These are phyloP conservation scores for Mycetomoellerius zeteki DNA, from an alignment of 1,140 invertebrate species.

Conservation along the genomic window DNA sequence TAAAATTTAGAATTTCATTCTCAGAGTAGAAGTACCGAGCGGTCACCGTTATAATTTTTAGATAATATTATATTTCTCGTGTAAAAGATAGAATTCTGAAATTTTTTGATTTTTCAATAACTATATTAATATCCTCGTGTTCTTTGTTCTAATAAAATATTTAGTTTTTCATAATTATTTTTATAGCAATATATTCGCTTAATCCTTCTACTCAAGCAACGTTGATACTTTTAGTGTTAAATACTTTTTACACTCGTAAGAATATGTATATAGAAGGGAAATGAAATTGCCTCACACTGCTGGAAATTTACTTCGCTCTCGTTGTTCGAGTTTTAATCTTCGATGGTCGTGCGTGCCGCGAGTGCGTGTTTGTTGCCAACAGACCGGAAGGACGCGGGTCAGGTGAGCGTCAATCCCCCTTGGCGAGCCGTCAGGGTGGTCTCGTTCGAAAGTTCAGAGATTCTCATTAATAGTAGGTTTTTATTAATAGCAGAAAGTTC, in stretches of 20 bases:
- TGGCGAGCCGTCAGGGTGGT: slow-evolving; percentile 41
- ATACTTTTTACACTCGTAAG: neutral
- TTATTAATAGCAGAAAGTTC: slow-evolving; percentile 2
- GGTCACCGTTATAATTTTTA: too few species aligned
- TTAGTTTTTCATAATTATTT: too few species aligned
- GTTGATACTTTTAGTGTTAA: neutral
- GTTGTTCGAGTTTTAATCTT: slow-evolving; percentile 45
- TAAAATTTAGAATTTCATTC: too few species aligned
- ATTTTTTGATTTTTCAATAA: too few species aligned
- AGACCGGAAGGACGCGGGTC: slow-evolving; percentile 67
- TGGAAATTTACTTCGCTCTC: slow-evolving; percentile 7
- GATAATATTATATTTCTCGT: too few species aligned
- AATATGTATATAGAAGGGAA: neutral
- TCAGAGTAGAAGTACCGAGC: too few species aligned
- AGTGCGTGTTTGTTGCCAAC: slow-evolving; percentile 56
- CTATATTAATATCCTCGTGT: too few species aligned
- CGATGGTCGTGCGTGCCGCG: slow-evolving; percentile 58
- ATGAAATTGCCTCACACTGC: too few species aligned
- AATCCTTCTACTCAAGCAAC: too few species aligned
- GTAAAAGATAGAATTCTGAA: too few species aligned
- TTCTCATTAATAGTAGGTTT: neutral
- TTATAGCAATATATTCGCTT: too few species aligned
- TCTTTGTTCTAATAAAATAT: too few species aligned
- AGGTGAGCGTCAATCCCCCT: slow-evolving; percentile 50
- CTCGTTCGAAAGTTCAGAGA: slow-evolving; percentile 25